A percentile compares a stretch with the other conserved stretches of the same genome.
Conservation (phyloP, 2,888 invertebrate species). For the Thymelicus lineola region DNA sequence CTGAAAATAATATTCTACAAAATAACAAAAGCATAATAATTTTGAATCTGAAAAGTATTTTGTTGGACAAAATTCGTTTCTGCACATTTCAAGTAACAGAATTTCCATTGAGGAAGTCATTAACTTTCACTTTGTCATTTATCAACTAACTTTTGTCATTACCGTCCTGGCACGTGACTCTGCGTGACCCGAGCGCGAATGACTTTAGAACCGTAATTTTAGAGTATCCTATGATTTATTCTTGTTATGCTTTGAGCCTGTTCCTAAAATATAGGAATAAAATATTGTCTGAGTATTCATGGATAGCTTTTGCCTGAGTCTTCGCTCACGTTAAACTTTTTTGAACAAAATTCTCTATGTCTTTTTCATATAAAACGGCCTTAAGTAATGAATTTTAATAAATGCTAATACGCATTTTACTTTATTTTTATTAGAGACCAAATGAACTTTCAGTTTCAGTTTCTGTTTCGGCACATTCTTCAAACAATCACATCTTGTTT, state of each 20-base stretch:
- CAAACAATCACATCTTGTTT: too few species aligned
- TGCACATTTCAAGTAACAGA: conserved; percentile 24
- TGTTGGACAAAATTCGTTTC: conserved; percentile 15
- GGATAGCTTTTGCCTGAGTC: too few species aligned
- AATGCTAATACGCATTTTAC: too few species aligned
- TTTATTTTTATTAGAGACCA: too few species aligned
- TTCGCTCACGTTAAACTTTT: too few species aligned
- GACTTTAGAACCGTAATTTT: neutral
- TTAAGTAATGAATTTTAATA: too few species aligned
- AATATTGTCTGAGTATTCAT: too few species aligned
- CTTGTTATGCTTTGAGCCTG: neutral
- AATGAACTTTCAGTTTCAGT: too few species aligned
- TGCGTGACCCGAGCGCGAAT: conserved; percentile 2
- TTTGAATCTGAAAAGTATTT: conserved; percentile 11
- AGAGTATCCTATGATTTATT: neutral
- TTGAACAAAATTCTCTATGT: too few species aligned
- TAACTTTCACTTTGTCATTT: conserved; percentile 43
- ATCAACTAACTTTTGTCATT: conserved; percentile 41
- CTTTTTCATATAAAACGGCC: too few species aligned
- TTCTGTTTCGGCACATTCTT: too few species aligned
- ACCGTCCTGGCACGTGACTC: conserved; percentile 33
- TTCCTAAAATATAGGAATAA: too few species aligned
- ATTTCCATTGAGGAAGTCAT: conserved; percentile 34
- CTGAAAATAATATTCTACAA: neutral
- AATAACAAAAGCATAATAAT: neutral